These are phyloP conservation scores for Hemicrepidius hirtus DNA, from an alignment of 2,888 invertebrate genomes.

Conservation along the genomic window DNA sequence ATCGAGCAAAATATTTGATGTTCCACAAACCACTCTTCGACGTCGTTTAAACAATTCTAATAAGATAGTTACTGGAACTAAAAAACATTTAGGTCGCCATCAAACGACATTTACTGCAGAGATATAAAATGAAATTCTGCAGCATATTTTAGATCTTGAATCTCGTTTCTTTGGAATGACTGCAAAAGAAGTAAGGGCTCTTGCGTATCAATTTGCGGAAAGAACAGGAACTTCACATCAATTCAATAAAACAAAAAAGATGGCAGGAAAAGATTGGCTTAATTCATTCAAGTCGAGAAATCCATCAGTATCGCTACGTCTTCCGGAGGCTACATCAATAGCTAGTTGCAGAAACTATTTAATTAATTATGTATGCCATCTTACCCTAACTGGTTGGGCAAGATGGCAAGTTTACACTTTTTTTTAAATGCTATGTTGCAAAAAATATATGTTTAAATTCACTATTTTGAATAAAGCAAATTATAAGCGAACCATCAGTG, in stretches of 20 bases:
- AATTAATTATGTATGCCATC: no score
- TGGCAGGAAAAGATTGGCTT: constrained; percentile 6
- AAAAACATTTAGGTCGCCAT: neutral
- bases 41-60: neutral
- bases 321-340: constrained; percentile 1
- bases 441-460: no score
- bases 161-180: constrained; percentile 10
- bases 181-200: neutral
- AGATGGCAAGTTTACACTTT: no score
- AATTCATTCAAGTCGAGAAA: neutral
- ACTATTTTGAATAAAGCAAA: no score
- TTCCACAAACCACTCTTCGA: constrained; percentile 40
- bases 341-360: no score
- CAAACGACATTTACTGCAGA: neutral
- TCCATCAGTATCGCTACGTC: neutral
- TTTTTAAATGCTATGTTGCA: no score
- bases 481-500: no score
- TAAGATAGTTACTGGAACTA: neutral
- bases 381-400: no score
- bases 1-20: constrained; percentile 34
- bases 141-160: constrained; percentile 9
- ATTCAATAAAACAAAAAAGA: neutral
- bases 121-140: neutral
- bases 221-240: neutral
- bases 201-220: constrained; percentile 7